Conservation (phyloP, 2,888 invertebrate species). For the Callosobruchus maculatus region DNA sequence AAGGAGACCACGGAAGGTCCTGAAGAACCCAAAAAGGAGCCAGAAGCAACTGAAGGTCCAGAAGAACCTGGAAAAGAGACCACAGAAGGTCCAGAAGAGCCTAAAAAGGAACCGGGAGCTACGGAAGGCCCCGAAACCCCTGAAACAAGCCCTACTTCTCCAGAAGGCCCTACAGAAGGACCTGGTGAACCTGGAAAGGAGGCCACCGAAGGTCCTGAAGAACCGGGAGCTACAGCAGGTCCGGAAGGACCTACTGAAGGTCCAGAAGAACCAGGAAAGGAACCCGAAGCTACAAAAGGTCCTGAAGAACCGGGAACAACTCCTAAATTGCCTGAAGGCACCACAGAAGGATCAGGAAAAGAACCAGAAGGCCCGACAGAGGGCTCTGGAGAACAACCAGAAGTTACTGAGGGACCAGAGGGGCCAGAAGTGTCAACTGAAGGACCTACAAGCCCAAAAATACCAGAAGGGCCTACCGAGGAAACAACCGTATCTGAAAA, state of each 20-base stretch:
- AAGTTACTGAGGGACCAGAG: background rate
- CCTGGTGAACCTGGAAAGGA: background rate
- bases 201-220: constrained; percentile 4
- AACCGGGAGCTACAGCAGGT: background rate
- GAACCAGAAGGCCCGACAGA: background rate
- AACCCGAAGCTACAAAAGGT: constrained; percentile 7
- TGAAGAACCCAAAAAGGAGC: background rate
- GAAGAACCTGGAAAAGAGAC: background rate
- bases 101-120: background rate
- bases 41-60: background rate
- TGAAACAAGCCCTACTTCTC: background rate
- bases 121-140: background rate
- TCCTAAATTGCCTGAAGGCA: constrained; percentile 14
- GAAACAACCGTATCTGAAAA: background rate
- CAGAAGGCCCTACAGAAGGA: background rate
- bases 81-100: background rate
- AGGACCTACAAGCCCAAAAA: background rate
- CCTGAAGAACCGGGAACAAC: constrained; percentile 12
- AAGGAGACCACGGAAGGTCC: constrained; percentile 9
- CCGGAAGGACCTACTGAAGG: background rate
- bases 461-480: background rate
- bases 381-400: background rate
- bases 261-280: background rate
- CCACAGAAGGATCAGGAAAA: constrained; percentile 2
- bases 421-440: background rate